Evolutionary conservation across 2,888 invertebrate genomes (phyloP), one percentile per base, ranked within the genome.

Genomic region (Cordilura impudica): DNA sequence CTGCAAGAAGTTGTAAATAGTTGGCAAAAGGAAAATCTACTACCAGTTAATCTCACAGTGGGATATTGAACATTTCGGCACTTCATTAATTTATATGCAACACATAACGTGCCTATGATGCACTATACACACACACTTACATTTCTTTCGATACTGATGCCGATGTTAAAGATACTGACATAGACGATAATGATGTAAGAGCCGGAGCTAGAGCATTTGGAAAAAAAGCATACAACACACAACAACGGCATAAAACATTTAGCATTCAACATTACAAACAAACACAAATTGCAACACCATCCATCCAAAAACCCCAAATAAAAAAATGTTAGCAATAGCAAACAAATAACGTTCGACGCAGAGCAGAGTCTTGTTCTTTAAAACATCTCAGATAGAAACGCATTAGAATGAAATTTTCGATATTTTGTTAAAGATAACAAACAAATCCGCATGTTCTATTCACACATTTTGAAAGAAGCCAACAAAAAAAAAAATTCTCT

Each of bases 71-170:
- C 69, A 70, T 81, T 79, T 81, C 79, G 72, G 76, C 81, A 79
- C 81, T 81, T 79, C 76, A 76, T 81, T 81, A 81, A 79, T 79
- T 79, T 81, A 79, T 73, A 73, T 79, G 70, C 70, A 61, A 66
- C 70, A 61, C 60, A 69, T 47, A 78, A 78, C 81, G 69, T 81
- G 67, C 72, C 53, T 21, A 26, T 8, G 18, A 51, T 39, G 31
- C 31, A 31, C 18, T 49, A 47, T 73, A 43, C n/a, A 66, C 77
- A 61, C 43, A 66, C 19, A 56, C n/a, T n/a, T n/a, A 39, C 53
- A 54, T 67, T 49, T 56, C 66, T 72, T 43, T 51, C 51, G 4
- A 65, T 63, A 39, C 43, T 51, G 58, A 29, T 65, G 2, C 6
- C 39, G 70, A 51, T 74, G 78, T 26, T 66, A n/a, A n/a, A n/a